A percentile compares a stretch with the other conserved stretches of the same genome.
Conservation (phyloP, 1,140 invertebrate genomes). For the Ericerus pela region DNA sequence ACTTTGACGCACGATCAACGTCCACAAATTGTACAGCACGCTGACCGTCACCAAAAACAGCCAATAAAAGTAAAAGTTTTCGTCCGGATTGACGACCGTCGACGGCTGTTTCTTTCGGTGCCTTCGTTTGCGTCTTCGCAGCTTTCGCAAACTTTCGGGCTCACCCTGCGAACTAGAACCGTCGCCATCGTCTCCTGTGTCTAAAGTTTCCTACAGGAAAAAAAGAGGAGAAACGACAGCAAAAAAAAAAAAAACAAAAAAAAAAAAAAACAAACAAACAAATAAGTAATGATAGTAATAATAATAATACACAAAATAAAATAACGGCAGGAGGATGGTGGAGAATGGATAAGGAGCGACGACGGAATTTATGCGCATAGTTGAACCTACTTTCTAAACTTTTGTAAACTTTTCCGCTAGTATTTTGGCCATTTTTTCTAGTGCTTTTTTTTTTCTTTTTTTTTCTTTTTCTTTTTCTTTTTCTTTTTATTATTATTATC, state of each 20-base stretch:
- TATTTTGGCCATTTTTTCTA: too few relatives aligned
- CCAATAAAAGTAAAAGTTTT: conserved; percentile 93
- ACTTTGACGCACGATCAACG: conserved; percentile 82
- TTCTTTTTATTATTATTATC: too few relatives aligned
- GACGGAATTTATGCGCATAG: too few relatives aligned
- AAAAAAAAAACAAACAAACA: background rate
- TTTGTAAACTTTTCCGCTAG: too few relatives aligned
- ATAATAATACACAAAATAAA: too few relatives aligned
- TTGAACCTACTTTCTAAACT: too few relatives aligned
- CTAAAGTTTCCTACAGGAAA: conserved; percentile 42
- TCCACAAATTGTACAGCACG: conserved; percentile 91
- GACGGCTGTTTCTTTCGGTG: conserved; percentile 47
- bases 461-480: too few relatives aligned
- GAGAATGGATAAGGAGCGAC: too few relatives aligned
- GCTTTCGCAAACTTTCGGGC: conserved; percentile 34
- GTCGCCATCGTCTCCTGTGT: conserved; percentile 35
- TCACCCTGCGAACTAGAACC: conserved; percentile 32
- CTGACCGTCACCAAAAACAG: conserved; percentile 72
- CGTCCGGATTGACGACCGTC: conserved; percentile 86
- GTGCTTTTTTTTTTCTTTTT: too few relatives aligned
- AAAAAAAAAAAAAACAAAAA: background rate
- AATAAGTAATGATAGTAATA: too few relatives aligned
- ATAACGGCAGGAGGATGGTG: too few relatives aligned
- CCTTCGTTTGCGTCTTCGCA: conserved; percentile 42
- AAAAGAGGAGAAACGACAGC: too few relatives aligned